These are phyloP conservation scores for Desmodus rotundus DNA, from an alignment of 2,113 vertebrate genomes.

Conservation along the genomic window DNA sequence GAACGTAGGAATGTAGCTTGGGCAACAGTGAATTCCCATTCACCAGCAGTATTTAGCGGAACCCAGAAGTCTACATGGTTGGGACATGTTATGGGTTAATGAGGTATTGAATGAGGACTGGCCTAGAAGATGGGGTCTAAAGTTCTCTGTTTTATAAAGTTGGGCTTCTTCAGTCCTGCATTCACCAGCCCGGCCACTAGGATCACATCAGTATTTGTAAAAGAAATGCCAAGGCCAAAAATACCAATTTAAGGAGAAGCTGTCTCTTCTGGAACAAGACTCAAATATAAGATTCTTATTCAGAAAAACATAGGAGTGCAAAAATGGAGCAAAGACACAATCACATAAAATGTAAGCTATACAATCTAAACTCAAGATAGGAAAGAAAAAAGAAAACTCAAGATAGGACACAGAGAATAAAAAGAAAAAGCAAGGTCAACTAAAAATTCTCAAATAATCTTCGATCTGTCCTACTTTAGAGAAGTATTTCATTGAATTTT, in stretches of 20 bases:
- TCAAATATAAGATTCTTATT: neutral
- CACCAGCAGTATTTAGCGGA: neutral
- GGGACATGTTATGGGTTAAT: neutral
- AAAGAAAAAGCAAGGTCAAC: neutral
- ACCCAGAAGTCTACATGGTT: neutral
- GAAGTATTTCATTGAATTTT: neutral
- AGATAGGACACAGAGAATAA: neutral
- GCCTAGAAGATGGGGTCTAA: neutral
- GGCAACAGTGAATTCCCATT: neutral
- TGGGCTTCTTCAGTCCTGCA: neutral
- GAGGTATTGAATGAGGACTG: neutral
- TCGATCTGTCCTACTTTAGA: neutral
- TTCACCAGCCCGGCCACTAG: neutral
- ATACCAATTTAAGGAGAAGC: neutral
- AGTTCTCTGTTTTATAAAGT: constrained; percentile 7
- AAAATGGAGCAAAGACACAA: neutral
- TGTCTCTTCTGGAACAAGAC: neutral
- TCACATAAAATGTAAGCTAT: neutral
- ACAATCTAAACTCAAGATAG: neutral
- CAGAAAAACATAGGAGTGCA: neutral
- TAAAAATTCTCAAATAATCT: neutral
- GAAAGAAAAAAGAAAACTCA: neutral
- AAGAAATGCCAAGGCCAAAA: constrained; percentile 15
- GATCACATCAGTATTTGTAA: neutral
- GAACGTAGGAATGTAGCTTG: neutral